Base-by-base conservation (phyloP, 2,888 invertebrate species). In the Osedax frankpressi region DNA sequence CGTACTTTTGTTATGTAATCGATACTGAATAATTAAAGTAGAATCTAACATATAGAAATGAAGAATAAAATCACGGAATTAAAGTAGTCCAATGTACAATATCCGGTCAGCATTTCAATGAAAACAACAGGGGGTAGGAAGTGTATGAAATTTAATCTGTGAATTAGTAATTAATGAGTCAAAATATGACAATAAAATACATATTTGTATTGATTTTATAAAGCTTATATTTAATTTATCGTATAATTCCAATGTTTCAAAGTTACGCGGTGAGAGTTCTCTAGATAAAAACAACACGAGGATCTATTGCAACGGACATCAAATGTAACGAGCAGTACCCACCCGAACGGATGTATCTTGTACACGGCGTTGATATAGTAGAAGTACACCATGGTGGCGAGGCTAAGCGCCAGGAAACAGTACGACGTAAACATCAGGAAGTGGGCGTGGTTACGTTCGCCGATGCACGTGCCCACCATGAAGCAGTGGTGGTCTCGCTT, bases 401-500 rank as follows among this genome's bases (percentile, higher is more conserved):
- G 82, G 19, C 76, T 63, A 27, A 78, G 78, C 1, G 77, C 78
- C 3, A 80, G 30, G 19, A 74, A 72, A 0, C 79, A 76, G 80
- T 81, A 82, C 73, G 81, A 78, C 11, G 78, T 75, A 74, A 82
- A 81, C 25, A 81, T 78, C 30, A 79, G 74, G 71, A 82, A 83
- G 75, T 81, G 79, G 26, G 82, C 78, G 70, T 80, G 80, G 76
- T 83, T 83, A n/a, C 78, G 72, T 73, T 79, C 79, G 0, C 82
- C 83, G 14, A 83, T 77, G 74, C 83, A 83, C 19, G 78, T 76
- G 24, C 81, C 80, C 2, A 81, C 78, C 75, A 82, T 80, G 76
- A 80, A 82, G 74, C 83, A 83, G 75, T 83, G 83, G 75, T 83
- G 83, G 77, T 82, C 82, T 2, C 83, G 75, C 75, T 82, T 82